Conservation (phyloP, 2,888 invertebrate genomes). For the Coenonympha glycerion region DNA sequence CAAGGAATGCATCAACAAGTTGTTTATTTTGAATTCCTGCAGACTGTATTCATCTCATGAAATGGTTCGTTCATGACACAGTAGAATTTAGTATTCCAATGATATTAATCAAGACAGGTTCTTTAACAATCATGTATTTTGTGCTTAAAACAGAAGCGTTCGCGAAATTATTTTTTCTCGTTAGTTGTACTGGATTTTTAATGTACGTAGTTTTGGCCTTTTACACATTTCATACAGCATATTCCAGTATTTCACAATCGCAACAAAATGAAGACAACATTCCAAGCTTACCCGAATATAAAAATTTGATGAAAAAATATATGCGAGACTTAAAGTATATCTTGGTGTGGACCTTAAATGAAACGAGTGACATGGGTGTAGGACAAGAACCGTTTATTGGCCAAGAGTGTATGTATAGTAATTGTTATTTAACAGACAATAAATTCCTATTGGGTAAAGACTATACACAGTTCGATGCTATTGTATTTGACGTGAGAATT, state of each 20-base stretch:
- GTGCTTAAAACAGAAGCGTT: constrained; percentile 45
- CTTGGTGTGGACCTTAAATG: constrained; percentile 44
- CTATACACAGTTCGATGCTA: constrained; percentile 50
- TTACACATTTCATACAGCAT: constrained; percentile 51
- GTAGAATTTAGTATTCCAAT: constrained; percentile 20
- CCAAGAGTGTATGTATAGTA: constrained; percentile 43
- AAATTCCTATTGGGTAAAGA: constrained; percentile 38
- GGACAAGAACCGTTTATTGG: constrained; percentile 44
- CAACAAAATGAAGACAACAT: constrained; percentile 29
- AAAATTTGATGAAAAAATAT: constrained; percentile 20
- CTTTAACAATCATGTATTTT: constrained; percentile 42
- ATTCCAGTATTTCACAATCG: constrained; percentile 34
- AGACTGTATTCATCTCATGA: constrained; percentile 25
- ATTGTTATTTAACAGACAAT: constrained; percentile 55
- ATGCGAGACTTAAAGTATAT: constrained; percentile 46
- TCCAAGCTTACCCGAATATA: constrained; percentile 19
- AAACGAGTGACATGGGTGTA: constrained; percentile 30
- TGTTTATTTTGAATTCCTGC: constrained; percentile 43
- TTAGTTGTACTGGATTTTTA: constrained; percentile 50
- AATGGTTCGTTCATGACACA: constrained; percentile 15
- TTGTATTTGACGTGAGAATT: constrained; percentile 47
- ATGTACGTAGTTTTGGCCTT: constrained; percentile 51
- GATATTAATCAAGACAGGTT: background rate
- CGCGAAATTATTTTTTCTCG: constrained; percentile 56
- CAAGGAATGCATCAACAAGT: constrained; percentile 5